Evolutionary conservation across 2,113 vertebrate genomes (phyloP), one percentile per base, ranked within the genome.

Genomic region (Zosterops japonicus): DNA sequence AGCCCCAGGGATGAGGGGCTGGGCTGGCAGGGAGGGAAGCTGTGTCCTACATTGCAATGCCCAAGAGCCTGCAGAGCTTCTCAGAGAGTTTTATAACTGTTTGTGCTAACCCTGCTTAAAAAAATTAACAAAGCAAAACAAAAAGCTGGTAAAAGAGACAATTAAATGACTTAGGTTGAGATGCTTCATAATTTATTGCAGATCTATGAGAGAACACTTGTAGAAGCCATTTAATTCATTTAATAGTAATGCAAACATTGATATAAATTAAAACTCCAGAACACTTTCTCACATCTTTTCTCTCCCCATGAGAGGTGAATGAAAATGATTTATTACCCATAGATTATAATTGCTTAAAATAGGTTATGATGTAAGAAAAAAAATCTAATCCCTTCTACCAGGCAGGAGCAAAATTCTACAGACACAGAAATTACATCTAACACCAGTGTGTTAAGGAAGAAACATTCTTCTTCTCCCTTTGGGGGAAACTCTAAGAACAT

Each of bases 261-360:
- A 96, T 97, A 94, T 83, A 94, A 97, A 95, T 46, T 61, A 93
- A 97, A 92, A 94, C 90, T 96, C 77, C 12, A 36, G 94, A 96
- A 95, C 7, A 29, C 86, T 82, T 89, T 96, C 95, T 93, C 65
- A 95, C 86, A 87, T 92, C 94, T 94, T 84, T 88, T 83, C 46
- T 81, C 65, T 56, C 96, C 97, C 95, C 96, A 72, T 96, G 97
- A 97, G 96, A 96, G 90, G 93, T 81, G 96, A 95, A 75, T 46
- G 63, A 95, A 96, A 96, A 94, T 95, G 96, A 97, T 94, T 95
- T 97, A 97, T 97, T 97, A 96, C 97, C 97, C 83, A 91, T 83
- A 92, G 97, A 97, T 97, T 97, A 96, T 98, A 97, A 97, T 98
- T 97, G 97, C 97, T 95, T 96, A 97, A 98, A 98, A 97, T 97